Conservation (phyloP, 2,888 invertebrate species). For the Hypomecis atomaria region DNA sequence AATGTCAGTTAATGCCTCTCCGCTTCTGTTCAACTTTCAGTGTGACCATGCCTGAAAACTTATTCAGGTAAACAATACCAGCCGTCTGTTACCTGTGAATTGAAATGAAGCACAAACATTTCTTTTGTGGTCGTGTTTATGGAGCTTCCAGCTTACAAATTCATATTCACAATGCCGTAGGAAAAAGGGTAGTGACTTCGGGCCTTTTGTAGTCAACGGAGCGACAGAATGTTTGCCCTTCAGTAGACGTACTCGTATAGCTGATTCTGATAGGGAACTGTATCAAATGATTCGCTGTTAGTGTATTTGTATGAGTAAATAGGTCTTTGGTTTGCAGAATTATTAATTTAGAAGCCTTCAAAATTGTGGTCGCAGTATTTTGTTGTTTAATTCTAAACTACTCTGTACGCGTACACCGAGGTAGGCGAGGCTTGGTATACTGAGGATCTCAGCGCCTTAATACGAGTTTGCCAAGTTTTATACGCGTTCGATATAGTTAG, state of each 20-base stretch:
- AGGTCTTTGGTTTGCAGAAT: too few relatives aligned
- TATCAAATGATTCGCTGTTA: too few relatives aligned
- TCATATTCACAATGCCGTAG: conserved; percentile 37
- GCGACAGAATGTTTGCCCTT: conserved; percentile 44
- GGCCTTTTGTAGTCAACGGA: conserved; percentile 36
- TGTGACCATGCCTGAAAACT: background rate
- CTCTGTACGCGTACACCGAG: too few relatives aligned
- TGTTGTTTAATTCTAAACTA: too few relatives aligned
- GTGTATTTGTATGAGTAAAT: too few relatives aligned
- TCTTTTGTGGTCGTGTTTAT: conserved; percentile 33
- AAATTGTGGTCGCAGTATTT: too few relatives aligned
- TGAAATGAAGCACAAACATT: conserved; percentile 18
- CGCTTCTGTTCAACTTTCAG: background rate
- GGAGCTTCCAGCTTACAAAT: conserved; percentile 32
- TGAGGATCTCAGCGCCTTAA: too few relatives aligned
- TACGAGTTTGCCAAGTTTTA: too few relatives aligned
- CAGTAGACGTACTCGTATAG: conserved; percentile 27
- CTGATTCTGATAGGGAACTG: conserved; percentile 21
- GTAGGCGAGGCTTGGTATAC: too few relatives aligned
- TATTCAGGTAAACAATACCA: conserved; percentile 10
- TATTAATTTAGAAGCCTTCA: too few relatives aligned
- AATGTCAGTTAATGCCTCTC: background rate
- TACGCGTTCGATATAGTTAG: too few relatives aligned
- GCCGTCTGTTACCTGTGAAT: conserved; percentile 1
- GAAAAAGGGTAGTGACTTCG: conserved; percentile 22